Base-by-base conservation (phyloP, 2,113 vertebrate genomes). In the Candoia aspera region DNA sequence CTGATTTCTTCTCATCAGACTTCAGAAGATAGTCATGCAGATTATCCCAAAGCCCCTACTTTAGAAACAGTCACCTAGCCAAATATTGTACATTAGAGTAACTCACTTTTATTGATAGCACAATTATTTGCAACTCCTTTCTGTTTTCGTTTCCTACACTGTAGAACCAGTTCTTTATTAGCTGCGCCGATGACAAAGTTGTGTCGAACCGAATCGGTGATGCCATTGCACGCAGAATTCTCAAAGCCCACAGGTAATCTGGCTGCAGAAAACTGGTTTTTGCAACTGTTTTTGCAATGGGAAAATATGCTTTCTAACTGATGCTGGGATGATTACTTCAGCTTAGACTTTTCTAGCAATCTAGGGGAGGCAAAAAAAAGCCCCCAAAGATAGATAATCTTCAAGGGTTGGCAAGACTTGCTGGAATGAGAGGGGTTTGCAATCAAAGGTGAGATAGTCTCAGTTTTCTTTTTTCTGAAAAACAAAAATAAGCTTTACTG, bases 91-190 rank as follows among this genome's bases (percentile, higher is more conserved):
- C 10, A 12, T 68, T 21, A 33, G 42, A 68, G n/a, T 19, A 58
- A 13, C 11, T 26, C 23, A 23, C 33, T 29, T 53, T 49, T 37
- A 83, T 90, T 37, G 54, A 83, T 6, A n/a, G 26, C 29, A 0
- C 53, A 6, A 19, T 60, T 17, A 29, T 83, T 84, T 55, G 46
- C 46, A 29, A 26, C 24, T 84, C n/a, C 60, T 58, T 92, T 95
- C 79, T 92, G 46, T 62, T 84, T 93, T 90, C 87, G 93, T 85
- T 97, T 97, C 91, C 94, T 68, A 24, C 29, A 53, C 29, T 89
- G 37, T 90, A 99, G 99, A 99, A 99, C 96, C 99, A 99, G 96
- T 99, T 99, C 96, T 99, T 99, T 94, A 99, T 99, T 97, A 99
- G 99, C 97, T 99, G 99, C 33, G 97, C 99, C 1, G 99, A 99